Percentiles rank a stretch among this genome's conserved stretches.
phyloP scores from a whole-genome alignment of 2,113 vertebrate genomes.

The Mastomys coucha region DNA sequence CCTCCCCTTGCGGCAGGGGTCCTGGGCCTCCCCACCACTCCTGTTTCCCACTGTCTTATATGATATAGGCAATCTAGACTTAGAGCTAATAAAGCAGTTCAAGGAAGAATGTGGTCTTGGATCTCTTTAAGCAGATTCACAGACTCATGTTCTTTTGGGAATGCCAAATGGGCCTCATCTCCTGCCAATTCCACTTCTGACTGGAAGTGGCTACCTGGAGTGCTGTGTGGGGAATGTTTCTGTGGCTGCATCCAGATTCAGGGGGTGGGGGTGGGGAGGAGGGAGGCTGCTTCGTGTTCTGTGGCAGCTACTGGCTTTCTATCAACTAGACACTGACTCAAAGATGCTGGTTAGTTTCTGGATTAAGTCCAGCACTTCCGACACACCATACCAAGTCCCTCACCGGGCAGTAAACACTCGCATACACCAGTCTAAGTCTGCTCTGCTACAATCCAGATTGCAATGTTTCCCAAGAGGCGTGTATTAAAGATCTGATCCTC shows the following conservation, averaged over 20 bases:
- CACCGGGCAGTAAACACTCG: background rate
- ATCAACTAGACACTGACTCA: background rate
- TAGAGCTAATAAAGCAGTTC: background rate
- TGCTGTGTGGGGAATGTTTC: slow-evolving; percentile 18
- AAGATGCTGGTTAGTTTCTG: background rate
- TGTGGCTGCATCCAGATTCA: background rate
- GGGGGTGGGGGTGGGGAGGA: slow-evolving; percentile 2
- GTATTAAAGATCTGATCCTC: background rate
- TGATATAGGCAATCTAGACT: background rate
- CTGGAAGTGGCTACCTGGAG: slow-evolving; percentile 50
- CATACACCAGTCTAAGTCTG: background rate
- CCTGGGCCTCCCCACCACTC: background rate
- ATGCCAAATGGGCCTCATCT: slow-evolving; percentile 31
- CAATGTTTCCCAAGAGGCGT: background rate
- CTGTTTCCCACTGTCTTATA: background rate
- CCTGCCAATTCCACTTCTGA: slow-evolving; percentile 56
- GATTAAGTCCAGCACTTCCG: background rate
- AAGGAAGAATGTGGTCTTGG: background rate
- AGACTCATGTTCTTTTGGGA: slow-evolving; percentile 58
- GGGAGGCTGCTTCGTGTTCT: background rate
- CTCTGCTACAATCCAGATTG: background rate
- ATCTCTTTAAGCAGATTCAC: slow-evolving; percentile 16
- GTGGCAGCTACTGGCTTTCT: background rate
- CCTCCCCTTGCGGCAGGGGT: background rate
- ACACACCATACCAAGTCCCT: background rate